These are phyloP conservation scores for Aphaenogaster floridana DNA, from an alignment of 1,140 invertebrate species.

Conservation along the genomic window DNA sequence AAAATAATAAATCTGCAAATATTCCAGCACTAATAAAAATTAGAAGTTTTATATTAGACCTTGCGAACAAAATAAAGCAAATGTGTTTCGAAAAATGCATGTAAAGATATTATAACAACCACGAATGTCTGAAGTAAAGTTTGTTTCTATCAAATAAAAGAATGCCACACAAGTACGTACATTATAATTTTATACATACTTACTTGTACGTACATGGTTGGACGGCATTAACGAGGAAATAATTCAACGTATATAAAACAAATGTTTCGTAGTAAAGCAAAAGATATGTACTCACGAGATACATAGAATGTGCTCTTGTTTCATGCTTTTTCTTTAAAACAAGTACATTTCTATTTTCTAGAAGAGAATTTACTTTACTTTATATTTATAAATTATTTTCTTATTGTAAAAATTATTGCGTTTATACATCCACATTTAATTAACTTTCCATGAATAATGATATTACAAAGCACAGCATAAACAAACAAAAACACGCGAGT, in stretches of 20 bases:
- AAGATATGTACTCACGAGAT: neutral
- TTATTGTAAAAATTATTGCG: neutral
- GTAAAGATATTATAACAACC: neutral
- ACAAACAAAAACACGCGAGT: neutral
- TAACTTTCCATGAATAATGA: slow-evolving; percentile 7
- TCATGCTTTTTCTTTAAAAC: neutral
- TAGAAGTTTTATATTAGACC: neutral
- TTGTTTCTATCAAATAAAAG: neutral
- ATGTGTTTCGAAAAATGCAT: neutral
- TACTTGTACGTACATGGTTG: neutral
- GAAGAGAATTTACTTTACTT: neutral
- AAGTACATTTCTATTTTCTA: neutral
- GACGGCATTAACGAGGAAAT: neutral
- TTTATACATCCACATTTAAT: neutral
- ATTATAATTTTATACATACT: neutral
- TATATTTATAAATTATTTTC: neutral
- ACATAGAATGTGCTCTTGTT: neutral
- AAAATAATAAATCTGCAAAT: neutral
- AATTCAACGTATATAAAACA: neutral
- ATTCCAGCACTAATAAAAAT: neutral
- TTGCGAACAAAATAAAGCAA: neutral
- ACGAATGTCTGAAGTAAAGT: neutral
- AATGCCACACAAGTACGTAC: too few relatives aligned
- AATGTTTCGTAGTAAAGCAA: neutral
- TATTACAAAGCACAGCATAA: neutral